Evolutionary conservation across 1,140 invertebrate species (phyloP), one percentile per base, ranked within the genome.

Genomic region (Cydia pomonella): DNA sequence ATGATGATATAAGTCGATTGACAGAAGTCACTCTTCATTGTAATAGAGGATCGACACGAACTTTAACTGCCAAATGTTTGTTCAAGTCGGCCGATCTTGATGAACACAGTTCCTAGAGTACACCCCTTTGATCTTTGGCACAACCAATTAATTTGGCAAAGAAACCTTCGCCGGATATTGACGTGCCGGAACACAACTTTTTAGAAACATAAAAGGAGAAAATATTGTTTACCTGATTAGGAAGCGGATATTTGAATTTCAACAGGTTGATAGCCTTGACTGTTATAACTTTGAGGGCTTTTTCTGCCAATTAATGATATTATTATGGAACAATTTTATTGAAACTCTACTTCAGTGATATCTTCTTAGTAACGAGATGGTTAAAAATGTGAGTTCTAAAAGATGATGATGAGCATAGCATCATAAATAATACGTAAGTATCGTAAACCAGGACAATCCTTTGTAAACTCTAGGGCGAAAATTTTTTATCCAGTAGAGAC

Each of bases 71-170:
- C 84, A 84, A 80, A 41, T 83, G 84, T 80, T 88, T 87, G 83
- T 77, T 74, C 83, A 86, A 78, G 87, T 82, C 80, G 83, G 80
- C 85, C 64, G 80, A 77, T 79, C 73, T 76, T 82, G 83, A 82
- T 87, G 83, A 85, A 75, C 80, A 72, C 77, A 76, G 79, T 86
- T 87, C 81, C 79, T 77, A 87, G 87, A 87, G 83, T 80, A 62
- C 77, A 83, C 76, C 72, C 76, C 85, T 90, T 91, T 90, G 89
- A 91, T 91, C 86, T 87, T 85, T 79, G 84, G 81, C 84, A 84
- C 80, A 82, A 82, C 82, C 88, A 87, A 91, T 87, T 88, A 87
- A 90, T 88, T 83, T 82, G 80, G 79, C 81, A 82, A 87, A 77
- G 80, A 85, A 84, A 84, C 80, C 85, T 90, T 87, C 87, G 81